Evolutionary conservation across 2,888 invertebrate species (phyloP), one percentile per base, ranked within the genome.

Genomic region (Plagiodera versicolora): DNA sequence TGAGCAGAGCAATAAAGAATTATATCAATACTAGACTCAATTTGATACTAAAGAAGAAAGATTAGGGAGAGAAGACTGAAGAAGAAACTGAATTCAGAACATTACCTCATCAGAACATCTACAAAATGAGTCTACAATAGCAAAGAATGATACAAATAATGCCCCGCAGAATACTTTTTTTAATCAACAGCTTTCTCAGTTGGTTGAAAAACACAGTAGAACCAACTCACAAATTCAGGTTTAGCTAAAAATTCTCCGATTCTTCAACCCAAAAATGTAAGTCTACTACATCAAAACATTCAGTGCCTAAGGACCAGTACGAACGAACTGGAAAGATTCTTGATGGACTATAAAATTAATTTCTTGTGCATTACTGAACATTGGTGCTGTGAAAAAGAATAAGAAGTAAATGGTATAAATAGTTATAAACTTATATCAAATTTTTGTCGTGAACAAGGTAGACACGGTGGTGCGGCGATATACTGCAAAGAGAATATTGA

Each of bases 131-230:
- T 28, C 46, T 46, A 9, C 18, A 46, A 46, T 46, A 46, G 46
- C 18, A 18, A 46, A 46, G 17, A 46, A 46, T 46, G 14, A 46
- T 46, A 46, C 46, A 46, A 46, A 46, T 46, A 46, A 46, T 28
- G 28, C 28, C 28, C 28, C 28, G 17, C 17, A 16, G 17, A 46
- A 46, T 17, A 46, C 46, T 16, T 46, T 46, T 46, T 17, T 46
- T 14, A 46, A 10, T 9, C 46, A 16, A 46, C 46, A 17, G 14
- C 46, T 16, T 46, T 46, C 17, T 46, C 46, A n/a, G 46, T 17
- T 46, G 17, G 17, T 17, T 14, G 46, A 17, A 46, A 46, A 46
- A 14, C 17, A 46, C 46, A 17, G 18, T 17, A 18, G 17, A 46
- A 17, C 17, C 46, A n/a, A 46, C 18, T 3, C 46, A 16, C 17